Evolutionary conservation across 1,140 invertebrate genomes (phyloP).

Genomic region (Drosophila trapezifrons): DNA sequence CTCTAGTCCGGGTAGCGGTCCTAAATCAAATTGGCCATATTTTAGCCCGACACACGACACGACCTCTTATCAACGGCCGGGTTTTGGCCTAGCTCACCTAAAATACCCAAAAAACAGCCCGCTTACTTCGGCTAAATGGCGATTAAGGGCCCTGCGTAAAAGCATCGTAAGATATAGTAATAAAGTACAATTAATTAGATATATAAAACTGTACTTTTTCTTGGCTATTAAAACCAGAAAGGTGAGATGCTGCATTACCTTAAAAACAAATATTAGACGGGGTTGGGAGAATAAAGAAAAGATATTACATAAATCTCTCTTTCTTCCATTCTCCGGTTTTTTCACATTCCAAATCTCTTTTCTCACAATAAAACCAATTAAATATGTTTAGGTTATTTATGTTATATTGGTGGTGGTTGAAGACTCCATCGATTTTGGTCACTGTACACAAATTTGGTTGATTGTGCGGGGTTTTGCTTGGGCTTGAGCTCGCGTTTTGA

Average conservation of each 20-base stretch:
- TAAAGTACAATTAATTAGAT: slow-evolving; percentile 12
- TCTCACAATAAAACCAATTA: neutral
- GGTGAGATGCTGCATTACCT: neutral
- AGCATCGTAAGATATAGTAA: slow-evolving; percentile 5
- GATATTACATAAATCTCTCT: neutral
- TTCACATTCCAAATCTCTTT: neutral
- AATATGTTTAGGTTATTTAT: neutral
- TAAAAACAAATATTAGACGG: neutral
- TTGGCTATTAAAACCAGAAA: neutral
- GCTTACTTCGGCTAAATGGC: neutral
- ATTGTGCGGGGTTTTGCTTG: neutral
- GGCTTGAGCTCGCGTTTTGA: slow-evolving; percentile 33
- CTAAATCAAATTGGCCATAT: slow-evolving; percentile 46
- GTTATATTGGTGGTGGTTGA: neutral
- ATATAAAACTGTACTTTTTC: neutral
- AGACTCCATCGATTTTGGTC: neutral
- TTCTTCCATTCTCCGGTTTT: neutral
- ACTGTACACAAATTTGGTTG: slow-evolving; percentile 9
- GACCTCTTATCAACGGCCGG: slow-evolving; percentile 18
- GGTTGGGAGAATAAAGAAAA: neutral
- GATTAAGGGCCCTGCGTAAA: slow-evolving; percentile 5
- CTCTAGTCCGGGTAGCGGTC: slow-evolving; percentile 12
- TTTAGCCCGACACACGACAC: slow-evolving; percentile 22
- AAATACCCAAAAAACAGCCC: neutral
- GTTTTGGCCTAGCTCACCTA: slow-evolving; percentile 12